Percentiles rank a stretch among this genome's conserved stretches.
Conservation (phyloP, 2,888 invertebrate genomes). For the Caenorhabditis uteleia region DNA sequence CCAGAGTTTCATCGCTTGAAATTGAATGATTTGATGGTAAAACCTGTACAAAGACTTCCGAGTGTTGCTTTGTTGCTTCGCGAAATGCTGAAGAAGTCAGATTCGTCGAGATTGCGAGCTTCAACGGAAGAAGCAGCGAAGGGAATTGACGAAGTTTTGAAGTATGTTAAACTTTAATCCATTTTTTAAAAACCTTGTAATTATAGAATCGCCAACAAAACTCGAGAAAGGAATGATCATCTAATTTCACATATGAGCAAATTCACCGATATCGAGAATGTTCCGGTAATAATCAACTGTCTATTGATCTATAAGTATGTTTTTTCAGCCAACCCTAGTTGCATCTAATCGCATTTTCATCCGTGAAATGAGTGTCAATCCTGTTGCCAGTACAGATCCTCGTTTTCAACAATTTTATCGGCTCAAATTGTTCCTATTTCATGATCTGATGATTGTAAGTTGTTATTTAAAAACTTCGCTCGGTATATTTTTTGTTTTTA, state of each 20-base stretch:
- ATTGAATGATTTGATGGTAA: conserved; percentile 91
- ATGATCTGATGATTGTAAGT: conserved; percentile 87
- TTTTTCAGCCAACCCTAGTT: conserved; percentile 42
- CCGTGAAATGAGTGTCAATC: conserved; percentile 22
- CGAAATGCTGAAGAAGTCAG: conserved; percentile 92
- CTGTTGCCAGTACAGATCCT: conserved; percentile 21
- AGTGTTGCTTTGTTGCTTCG: conserved; percentile 85
- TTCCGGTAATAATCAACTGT: conserved; percentile 82
- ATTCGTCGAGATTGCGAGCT: conserved; percentile 79
- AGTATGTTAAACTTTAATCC: conserved; percentile 70
- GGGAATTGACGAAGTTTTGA: conserved; percentile 85
- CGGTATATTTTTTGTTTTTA: neutral
- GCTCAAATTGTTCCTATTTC: conserved; percentile 88
- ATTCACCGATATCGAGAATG: conserved; percentile 96
- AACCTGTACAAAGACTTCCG: conserved; percentile 95
- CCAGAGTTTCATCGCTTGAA: conserved; percentile 95
- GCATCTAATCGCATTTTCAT: conserved; percentile 45
- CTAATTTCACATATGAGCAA: conserved; percentile 95
- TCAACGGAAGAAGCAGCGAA: conserved; percentile 77
- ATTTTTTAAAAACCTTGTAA: conserved; percentile 2
- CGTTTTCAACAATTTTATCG: conserved; percentile 81
- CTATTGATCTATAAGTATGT: neutral
- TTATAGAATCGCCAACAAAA: conserved; percentile 87
- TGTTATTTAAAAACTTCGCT: conserved; percentile 1
- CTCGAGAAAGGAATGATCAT: conserved; percentile 93